Evolutionary conservation across 1,140 invertebrate species (phyloP), one percentile per base, ranked within the genome.

Genomic region (Chionoecetes opilio): DNA sequence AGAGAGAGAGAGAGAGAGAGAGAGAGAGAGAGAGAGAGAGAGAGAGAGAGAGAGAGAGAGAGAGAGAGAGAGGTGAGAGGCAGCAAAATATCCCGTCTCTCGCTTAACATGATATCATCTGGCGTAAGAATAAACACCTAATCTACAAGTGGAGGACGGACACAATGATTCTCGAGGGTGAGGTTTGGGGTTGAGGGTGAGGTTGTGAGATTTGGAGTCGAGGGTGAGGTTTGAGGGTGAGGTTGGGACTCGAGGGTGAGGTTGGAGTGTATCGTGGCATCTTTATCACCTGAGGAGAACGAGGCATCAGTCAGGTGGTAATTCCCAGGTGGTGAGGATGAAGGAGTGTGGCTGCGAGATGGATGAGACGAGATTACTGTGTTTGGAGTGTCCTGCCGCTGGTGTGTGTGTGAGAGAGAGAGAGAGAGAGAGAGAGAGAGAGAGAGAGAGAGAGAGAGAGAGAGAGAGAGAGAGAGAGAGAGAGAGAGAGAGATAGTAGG

Each of bases 401-500:
- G 41, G 9, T 63, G 9, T 63, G 53, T 63, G 85, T 35, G 85
- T 35, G 85, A 87, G 31, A 85, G 82, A 85, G 82, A 85, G 82
- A 85, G 82, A 85, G 82, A 85, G 9, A 85, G 82, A 85, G 82
- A 85, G 82, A 86, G 84, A 0, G n/a, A 86, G 14, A 86, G 34
- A 85, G 34, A 35, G 46, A 53, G 46, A 53, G 46, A 53, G 46
- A 53, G 46, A 9, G 46, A 53, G 46, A 9, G 14, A 41, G 38
- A 41, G 38, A 14, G 14, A 41, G 38, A 6, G 3, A 41, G 38
- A 41, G 38, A 14, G 14, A 14, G 38, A 6, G 14, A 14, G 38
- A 41, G 38, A 14, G 3, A 31, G 3, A n/a, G 17, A 35, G 5
- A 21, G 38, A n/a, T n/a, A n/a, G n/a, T n/a, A n/a, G n/a, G n/a